A percentile compares a stretch with the other conserved stretches of the same genome.
phyloP scores from a whole-genome alignment of 1,140 invertebrate species.

The Drosophila obscura region DNA sequence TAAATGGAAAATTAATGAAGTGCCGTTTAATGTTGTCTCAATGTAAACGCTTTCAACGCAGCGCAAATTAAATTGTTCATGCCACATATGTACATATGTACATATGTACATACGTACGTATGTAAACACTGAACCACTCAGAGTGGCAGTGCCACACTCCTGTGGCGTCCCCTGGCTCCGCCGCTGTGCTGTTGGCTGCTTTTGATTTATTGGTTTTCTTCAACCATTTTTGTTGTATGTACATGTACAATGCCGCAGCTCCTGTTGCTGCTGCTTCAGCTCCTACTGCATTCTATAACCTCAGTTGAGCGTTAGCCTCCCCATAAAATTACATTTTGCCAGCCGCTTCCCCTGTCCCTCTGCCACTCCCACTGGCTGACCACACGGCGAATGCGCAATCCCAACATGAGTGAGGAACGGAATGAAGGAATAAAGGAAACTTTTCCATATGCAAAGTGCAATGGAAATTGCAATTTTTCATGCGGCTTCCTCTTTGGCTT shows the following conservation, averaged over 20 bases:
- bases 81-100: constrained; percentile 10
- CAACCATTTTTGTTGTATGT: constrained; percentile 9
- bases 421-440: constrained; percentile 27
- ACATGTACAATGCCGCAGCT: neutral
- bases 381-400: constrained; percentile 61
- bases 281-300: constrained; percentile 39
- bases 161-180: neutral
- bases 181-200: constrained; percentile 19
- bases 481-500: constrained; percentile 53
- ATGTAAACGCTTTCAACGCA: constrained; percentile 80
- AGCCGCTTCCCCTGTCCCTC: neutral
- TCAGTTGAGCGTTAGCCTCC: constrained; percentile 57
- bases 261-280: neutral
- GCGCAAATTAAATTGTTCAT: constrained; percentile 76
- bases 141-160: neutral
- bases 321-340: constrained; percentile 70
- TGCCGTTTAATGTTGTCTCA: constrained; percentile 79
- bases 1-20: constrained; percentile 81
- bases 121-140: constrained; percentile 2
- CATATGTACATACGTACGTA: too few species aligned
- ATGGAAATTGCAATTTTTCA: constrained; percentile 73
- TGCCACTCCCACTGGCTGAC: constrained; percentile 9
- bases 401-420: constrained; percentile 6
- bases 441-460: constrained; percentile 62
- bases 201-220: constrained; percentile 78